These are phyloP conservation scores for Drosophila stalkeri DNA, from an alignment of 2,888 invertebrate genomes.

Conservation along the genomic window DNA sequence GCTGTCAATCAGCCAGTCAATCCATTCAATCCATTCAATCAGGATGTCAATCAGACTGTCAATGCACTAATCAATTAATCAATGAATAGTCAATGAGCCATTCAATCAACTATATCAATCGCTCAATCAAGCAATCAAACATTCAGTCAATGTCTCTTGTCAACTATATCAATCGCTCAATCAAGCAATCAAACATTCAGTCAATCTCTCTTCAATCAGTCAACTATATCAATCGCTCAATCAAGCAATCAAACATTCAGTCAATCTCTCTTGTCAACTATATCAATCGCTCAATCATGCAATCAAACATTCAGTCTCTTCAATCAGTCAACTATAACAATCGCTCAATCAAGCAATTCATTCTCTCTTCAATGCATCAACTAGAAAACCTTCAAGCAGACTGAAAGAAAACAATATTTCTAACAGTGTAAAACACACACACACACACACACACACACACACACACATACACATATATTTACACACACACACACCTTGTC, in stretches of 20 bases:
- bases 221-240: background rate
- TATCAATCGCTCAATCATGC: background rate
- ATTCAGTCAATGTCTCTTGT: background rate
- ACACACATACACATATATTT: background rate
- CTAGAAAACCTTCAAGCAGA: too few relatives aligned
- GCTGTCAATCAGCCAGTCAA: too few relatives aligned
- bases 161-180: background rate
- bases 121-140: background rate
- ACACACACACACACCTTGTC: slow-evolving; percentile 2
- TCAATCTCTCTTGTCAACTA: background rate
- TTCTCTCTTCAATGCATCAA: background rate
- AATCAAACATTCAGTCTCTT: background rate
- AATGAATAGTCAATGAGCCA: background rate
- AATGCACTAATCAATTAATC: background rate
- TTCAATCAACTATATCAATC: background rate
- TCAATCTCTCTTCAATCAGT: background rate
- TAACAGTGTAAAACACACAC: slow-evolving; percentile 3
- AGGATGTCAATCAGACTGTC: too few relatives aligned
- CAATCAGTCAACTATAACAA: background rate
- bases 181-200: background rate
- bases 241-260: background rate
- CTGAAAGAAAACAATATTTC: background rate
- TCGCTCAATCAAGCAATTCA: background rate
- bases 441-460: background rate
- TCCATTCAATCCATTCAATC: too few relatives aligned